Evolutionary conservation across 2,888 invertebrate species (phyloP), one percentile per base, ranked within the genome.

Genomic region (Hyles lineata): DNA sequence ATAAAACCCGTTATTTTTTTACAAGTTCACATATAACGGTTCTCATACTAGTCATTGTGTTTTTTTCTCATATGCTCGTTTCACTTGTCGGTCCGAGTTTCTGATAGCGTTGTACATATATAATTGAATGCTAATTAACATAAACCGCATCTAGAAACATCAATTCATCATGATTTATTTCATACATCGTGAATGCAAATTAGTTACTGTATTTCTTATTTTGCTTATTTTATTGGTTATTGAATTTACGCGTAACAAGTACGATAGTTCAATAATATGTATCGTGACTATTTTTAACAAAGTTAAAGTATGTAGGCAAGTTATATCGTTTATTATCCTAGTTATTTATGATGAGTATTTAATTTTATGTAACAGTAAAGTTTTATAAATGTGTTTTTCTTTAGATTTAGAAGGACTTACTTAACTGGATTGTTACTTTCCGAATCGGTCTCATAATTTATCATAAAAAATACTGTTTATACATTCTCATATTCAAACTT

Each of bases 31-130:
- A 67, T 70, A 55, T 71, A 73, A 73, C 72, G 62, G 75, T 78
- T 78, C 76, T 74, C 77, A 79, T 67, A 50, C 50, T 23, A 67
- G 23, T 67, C 67, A 50, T 50, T 67, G 67, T 50, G 21, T 67
- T 67, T 62, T 63, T 67, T 67, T 67, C 67, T 67, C 67, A 72
- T 75, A 75, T 70, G 70, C 71, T 74, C 74, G 43, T 73, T 73
- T 72, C 73, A 72, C 75, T 72, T 32, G 43, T 50, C 63, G 72
- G 72, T 58, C 58, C 70, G 73, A 73, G 70, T 61, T 59, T 73
- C n/a, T 70, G 70, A 73, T 73, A 73, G 58, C 61, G 29, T 70
- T 32, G 70, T 72, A 35, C 23, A 23, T 50, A 67, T 43, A 25
- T 50, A 67, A 67, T 67, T 67, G 11, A 67, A 67, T 50, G 50